phyloP scores from a whole-genome alignment of 2,888 invertebrate genomes.

The Agrochola litura region DNA sequence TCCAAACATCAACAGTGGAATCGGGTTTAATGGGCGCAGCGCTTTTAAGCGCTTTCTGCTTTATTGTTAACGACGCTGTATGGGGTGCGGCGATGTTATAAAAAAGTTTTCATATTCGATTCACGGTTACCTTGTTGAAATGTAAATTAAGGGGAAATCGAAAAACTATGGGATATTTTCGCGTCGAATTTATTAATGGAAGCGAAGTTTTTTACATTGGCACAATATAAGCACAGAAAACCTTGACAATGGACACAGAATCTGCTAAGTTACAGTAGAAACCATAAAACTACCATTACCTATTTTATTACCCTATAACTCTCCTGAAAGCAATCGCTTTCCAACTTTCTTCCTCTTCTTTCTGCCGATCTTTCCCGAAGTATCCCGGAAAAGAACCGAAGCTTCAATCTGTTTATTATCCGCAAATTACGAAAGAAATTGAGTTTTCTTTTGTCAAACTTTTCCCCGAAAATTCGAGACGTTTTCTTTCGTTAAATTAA shows the following conservation, averaged over 20 bases:
- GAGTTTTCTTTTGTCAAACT: constrained; percentile 51
- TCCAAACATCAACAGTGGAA: constrained; percentile 40
- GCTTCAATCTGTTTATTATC: constrained; percentile 53
- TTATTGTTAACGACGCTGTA: constrained; percentile 49
- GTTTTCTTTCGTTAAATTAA: constrained; percentile 42
- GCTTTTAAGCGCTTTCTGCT: constrained; percentile 51
- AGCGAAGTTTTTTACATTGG: neutral
- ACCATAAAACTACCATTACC: constrained; percentile 36
- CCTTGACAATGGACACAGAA: constrained; percentile 16
- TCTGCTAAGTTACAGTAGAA: constrained; percentile 3
- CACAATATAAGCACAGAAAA: neutral
- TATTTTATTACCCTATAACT: constrained; percentile 35
- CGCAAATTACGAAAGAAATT: constrained; percentile 51
- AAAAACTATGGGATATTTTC: neutral
- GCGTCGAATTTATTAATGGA: neutral
- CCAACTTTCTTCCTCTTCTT: constrained; percentile 1
- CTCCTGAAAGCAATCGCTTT: constrained; percentile 10
- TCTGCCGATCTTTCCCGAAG: constrained; percentile 31
- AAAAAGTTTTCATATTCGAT: constrained; percentile 19
- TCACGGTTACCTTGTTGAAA: constrained; percentile 9
- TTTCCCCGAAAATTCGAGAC: constrained; percentile 26
- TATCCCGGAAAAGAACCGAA: constrained; percentile 21
- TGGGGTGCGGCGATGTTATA: constrained; percentile 3
- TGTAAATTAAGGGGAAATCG: constrained; percentile 1
- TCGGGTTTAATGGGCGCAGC: constrained; percentile 34